Evolutionary conservation across 2,113 vertebrate species (phyloP).

Genomic region (Seriola rivoliana): DNA sequence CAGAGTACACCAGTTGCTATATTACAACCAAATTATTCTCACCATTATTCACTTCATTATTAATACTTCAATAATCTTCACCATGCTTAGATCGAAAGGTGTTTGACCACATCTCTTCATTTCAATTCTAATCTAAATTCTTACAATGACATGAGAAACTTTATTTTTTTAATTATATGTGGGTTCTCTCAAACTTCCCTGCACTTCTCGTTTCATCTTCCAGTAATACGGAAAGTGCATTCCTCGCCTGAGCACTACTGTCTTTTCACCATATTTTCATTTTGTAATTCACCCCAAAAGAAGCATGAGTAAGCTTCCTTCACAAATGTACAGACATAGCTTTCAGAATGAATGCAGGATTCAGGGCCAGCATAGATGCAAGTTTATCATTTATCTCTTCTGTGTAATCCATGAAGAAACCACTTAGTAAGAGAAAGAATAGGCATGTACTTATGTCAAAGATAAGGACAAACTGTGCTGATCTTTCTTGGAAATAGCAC

Average conservation of each 20-base stretch:
- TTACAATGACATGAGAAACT: neutral
- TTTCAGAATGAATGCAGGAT: neutral
- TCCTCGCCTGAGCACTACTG: neutral
- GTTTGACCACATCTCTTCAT: no score
- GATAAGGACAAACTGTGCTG: slow-evolving; percentile 2
- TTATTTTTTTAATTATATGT: neutral
- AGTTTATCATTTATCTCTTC: slow-evolving; percentile 30
- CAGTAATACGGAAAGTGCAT: neutral
- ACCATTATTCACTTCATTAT: no score
- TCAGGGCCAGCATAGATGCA: slow-evolving; percentile 4
- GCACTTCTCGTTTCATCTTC: neutral
- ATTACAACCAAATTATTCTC: neutral
- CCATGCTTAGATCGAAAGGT: no score
- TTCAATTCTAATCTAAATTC: neutral
- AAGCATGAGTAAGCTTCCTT: neutral
- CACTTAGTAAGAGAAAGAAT: neutral
- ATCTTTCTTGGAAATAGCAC: neutral
- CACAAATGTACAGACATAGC: slow-evolving; percentile 1
- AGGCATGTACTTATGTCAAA: neutral
- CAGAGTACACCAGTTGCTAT: neutral
- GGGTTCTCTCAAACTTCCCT: neutral
- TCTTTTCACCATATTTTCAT: neutral
- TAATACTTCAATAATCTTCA: no score
- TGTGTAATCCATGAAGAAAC: slow-evolving; percentile 3
- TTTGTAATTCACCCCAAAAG: neutral